Evolutionary conservation across 2,113 vertebrate species (phyloP).

Genomic region (Hucho hucho): DNA sequence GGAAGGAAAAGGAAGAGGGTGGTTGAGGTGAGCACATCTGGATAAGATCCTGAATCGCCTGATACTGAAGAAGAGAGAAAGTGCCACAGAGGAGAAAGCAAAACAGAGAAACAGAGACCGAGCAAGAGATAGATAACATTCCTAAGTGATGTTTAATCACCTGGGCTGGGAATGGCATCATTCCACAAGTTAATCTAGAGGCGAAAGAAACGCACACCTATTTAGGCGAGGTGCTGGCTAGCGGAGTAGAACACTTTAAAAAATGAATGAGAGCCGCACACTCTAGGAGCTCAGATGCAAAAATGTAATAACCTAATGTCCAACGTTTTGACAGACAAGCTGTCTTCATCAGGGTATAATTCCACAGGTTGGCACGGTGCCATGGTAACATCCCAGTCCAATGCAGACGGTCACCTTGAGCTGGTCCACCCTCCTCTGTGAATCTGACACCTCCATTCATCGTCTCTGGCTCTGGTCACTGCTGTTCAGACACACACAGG

Average conservation of each 20-base stretch:
- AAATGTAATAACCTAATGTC: too few relatives aligned
- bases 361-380: conserved; percentile 57
- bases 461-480: conserved; percentile 46
- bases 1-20: not conserved
- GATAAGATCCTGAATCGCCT: not conserved
- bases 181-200: conserved; percentile 18
- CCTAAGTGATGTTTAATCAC: conserved; percentile 28
- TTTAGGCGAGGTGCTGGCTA: too few relatives aligned
- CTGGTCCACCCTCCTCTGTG: conserved; percentile 63
- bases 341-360: too few relatives aligned
- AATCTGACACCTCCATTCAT: conserved; percentile 67
- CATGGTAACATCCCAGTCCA: conserved; percentile 63
- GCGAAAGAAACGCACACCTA: too few relatives aligned
- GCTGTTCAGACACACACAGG: conserved; percentile 39
- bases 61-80: not conserved
- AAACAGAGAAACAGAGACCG: not conserved
- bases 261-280: too few relatives aligned
- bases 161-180: conserved; percentile 56
- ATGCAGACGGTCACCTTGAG: conserved; percentile 79
- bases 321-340: too few relatives aligned
- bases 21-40: not conserved
- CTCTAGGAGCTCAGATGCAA: too few relatives aligned
- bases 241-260: too few relatives aligned
- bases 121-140: not conserved
- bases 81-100: not conserved